Evolutionary conservation across 2,797 vertebrate species (phyloP), one percentile per base, ranked within the genome.

Genomic region (Gobionotothen gibberifrons): DNA sequence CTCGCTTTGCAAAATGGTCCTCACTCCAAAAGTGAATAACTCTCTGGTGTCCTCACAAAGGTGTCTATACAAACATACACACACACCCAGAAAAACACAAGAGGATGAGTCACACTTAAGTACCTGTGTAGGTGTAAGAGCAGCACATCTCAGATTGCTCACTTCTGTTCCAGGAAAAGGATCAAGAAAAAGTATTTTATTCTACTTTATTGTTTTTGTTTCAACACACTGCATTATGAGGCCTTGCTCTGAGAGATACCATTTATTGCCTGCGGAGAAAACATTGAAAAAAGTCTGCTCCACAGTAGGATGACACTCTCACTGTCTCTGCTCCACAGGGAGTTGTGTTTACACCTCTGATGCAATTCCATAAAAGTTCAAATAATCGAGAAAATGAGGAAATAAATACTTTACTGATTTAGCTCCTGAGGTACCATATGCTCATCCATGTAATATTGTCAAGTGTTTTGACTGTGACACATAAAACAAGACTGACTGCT

Each of bases 351-450:
- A 74, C 68, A 70, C 69, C 78, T 74, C 59, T 52, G 55, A 2
- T 49, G 39, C 12, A n/a, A 17, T 5, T 48, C 62, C 15, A 42
- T 40, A 21, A 55, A 54, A 56, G 26, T 52, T 67, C 36, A 70
- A 64, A 78, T 73, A 49, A 84, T 64, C 42, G 49, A 61, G 63
- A 86, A 84, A 81, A 84, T 46, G 26, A 82, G 80, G 52, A 19
- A 76, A 69, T 75, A 69, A 80, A 68, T 52, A 67, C 54, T 69
- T 58, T 16, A 39, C 17, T 69, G 72, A 72, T 74, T 66, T 43
- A 54, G 42, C 55, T 69, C 40, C 21, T 17, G 72, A 75, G 73
- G 66, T 72, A 68, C 61, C 16, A 57, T 22, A 69, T 36, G 17
- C 47, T 75, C 69, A 29, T 63, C 42, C 19, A 9, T 72, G n/a